Conservation (phyloP, 2,113 vertebrate genomes). For the Gopherus flavomarginatus region DNA sequence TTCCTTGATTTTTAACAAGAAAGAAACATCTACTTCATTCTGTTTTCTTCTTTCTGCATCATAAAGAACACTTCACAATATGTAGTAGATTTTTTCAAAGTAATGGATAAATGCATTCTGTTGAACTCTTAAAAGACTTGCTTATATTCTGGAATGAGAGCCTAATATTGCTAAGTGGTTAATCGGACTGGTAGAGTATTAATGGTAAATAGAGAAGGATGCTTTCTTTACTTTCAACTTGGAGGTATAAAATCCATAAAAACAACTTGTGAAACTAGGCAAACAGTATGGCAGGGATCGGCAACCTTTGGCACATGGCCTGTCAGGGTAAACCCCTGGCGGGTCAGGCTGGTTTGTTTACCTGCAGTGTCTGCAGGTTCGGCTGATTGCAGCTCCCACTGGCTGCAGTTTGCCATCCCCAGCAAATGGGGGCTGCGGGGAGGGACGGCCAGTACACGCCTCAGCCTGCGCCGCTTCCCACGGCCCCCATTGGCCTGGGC, state of each 20-base stretch:
- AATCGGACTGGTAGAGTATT: neutral
- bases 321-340: too few relatives aligned
- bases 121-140: neutral
- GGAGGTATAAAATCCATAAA: neutral
- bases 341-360: too few relatives aligned
- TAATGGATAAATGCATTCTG: neutral
- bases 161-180: neutral
- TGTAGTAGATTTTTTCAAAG: neutral
- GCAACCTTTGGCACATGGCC: too few relatives aligned
- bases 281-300: neutral
- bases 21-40: neutral
- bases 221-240: neutral
- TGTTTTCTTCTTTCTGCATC: slow-evolving; percentile 43
- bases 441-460: too few relatives aligned
- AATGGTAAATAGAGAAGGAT: neutral
- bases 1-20: neutral
- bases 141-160: neutral
- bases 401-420: too few relatives aligned
- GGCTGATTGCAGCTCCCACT: too few relatives aligned
- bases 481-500: too few relatives aligned
- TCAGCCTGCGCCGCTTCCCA: too few relatives aligned
- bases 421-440: too few relatives aligned
- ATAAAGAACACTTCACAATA: slow-evolving; percentile 45
- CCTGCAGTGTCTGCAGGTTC: too few relatives aligned
- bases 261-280: neutral